These are phyloP conservation scores for Pygmarrhopalites habei DNA, from an alignment of 1,140 invertebrate genomes.

Conservation along the genomic window DNA sequence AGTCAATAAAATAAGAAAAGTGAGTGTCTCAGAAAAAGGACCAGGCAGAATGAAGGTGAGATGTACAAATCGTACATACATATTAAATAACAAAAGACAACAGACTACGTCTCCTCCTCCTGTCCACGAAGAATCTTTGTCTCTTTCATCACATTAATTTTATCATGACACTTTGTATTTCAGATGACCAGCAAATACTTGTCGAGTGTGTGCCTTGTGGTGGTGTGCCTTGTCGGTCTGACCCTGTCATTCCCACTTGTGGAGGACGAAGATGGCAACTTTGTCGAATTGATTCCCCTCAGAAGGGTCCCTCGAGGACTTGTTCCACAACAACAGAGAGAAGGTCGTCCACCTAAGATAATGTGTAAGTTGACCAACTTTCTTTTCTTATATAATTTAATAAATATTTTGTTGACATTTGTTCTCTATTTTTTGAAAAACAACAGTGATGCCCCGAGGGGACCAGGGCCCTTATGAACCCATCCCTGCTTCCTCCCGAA, in stretches of 20 bases:
- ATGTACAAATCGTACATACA: no score
- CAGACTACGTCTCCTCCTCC: no score
- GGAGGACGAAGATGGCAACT: slow-evolving; percentile 14
- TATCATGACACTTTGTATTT: no score
- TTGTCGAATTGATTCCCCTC: slow-evolving; percentile 18
- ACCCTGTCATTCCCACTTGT: slow-evolving; percentile 11
- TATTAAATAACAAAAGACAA: no score
- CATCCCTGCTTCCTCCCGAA: slow-evolving; percentile 6
- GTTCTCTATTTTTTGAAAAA: not conserved
- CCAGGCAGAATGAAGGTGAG: no score
- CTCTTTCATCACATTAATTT: no score
- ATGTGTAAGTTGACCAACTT: not conserved
- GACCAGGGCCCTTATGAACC: not conserved
- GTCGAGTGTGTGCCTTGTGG: no score
- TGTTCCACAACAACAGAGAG: not conserved
- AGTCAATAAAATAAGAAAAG: no score
- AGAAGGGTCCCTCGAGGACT: slow-evolving; percentile 15
- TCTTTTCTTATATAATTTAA: not conserved
- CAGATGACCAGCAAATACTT: no score
- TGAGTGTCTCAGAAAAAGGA: no score
- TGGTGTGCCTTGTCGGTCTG: slow-evolving; percentile 6
- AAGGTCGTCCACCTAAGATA: not conserved
- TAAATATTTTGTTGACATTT: slow-evolving; percentile 6
- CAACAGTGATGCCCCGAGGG: slow-evolving; percentile 2
- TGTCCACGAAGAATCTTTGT: no score